phyloP scores from a whole-genome alignment of 1,140 invertebrate genomes.

The Hypothenemus hampei region DNA sequence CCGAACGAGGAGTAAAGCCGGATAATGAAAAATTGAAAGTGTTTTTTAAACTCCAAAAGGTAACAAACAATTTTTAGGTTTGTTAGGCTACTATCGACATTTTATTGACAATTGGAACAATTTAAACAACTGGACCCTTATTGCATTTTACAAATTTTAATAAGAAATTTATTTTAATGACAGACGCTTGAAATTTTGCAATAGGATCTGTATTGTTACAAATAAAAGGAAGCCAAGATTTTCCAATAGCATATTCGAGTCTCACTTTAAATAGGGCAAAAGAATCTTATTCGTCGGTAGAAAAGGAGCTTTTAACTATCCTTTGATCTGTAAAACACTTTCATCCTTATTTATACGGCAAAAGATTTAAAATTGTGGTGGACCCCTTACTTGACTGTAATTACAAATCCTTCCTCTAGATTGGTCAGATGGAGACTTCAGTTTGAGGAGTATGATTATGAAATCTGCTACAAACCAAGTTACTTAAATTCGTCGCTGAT shows the following conservation, averaged over 20 bases:
- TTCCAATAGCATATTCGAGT: constrained; percentile 12
- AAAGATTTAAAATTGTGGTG: constrained; percentile 28
- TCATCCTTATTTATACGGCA: constrained; percentile 30
- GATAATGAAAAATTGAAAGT: constrained; percentile 42
- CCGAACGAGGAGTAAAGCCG: constrained; percentile 41
- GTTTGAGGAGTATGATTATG: constrained; percentile 46
- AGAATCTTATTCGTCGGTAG: constrained; percentile 2
- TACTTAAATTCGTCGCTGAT: no score
- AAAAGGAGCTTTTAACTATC: constrained; percentile 35
- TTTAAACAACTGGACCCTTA: constrained; percentile 28
- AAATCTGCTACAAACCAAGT: constrained; percentile 44
- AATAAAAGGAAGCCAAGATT: not conserved
- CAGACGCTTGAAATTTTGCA: constrained; percentile 32
- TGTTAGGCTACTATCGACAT: constrained; percentile 26
- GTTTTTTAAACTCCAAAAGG: constrained; percentile 31
- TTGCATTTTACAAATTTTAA: constrained; percentile 39
- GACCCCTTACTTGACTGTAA: constrained; percentile 36
- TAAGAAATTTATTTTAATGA: constrained; percentile 39
- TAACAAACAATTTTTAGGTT: constrained; percentile 37
- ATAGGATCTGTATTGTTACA: constrained; percentile 19
- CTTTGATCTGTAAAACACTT: constrained; percentile 23
- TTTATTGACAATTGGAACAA: constrained; percentile 37
- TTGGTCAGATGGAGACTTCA: constrained; percentile 46
- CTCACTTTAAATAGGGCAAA: constrained; percentile 14
- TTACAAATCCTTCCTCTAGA: constrained; percentile 44